Evolutionary conservation across 1,140 invertebrate species (phyloP).

Genomic region (Mactra quadrangularis): DNA sequence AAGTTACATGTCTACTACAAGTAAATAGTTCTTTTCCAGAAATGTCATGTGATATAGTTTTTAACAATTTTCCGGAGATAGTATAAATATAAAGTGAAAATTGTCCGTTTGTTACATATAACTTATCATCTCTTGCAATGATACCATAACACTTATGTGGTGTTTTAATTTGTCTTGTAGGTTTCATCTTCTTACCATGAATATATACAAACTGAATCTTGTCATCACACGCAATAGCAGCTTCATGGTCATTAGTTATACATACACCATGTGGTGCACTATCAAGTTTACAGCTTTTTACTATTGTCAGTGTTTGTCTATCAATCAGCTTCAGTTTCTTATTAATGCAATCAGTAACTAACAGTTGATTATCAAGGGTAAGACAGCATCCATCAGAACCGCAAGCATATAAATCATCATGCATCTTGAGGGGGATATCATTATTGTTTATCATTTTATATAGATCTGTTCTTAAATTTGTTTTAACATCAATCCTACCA

Average conservation of each 20-base stretch:
- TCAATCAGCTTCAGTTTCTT: conserved; percentile 14
- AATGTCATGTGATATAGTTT: too few species aligned
- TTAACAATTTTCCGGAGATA: too few species aligned
- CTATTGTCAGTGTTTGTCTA: neutral
- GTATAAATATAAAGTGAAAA: too few species aligned
- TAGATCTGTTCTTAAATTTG: too few species aligned
- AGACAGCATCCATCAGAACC: neutral
- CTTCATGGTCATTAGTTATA: conserved; percentile 8
- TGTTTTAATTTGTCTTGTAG: neutral
- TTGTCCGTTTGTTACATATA: too few species aligned
- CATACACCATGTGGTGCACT: neutral
- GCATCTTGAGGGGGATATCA: too few species aligned
- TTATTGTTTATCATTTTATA: too few species aligned
- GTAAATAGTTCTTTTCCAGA: too few species aligned
- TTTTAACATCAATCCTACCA: too few species aligned
- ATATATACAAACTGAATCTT: conserved; percentile 20
- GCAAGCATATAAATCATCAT: too few species aligned
- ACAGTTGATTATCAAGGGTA: neutral
- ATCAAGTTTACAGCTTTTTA: neutral
- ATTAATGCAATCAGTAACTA: neutral
- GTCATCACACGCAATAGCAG: neutral
- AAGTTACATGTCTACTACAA: too few species aligned
- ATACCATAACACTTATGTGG: conserved; percentile 17
- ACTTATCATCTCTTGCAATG: neutral
- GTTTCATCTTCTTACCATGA: neutral